Base-by-base conservation (phyloP, 2,888 invertebrate species). In the Halictus ligatus region DNA sequence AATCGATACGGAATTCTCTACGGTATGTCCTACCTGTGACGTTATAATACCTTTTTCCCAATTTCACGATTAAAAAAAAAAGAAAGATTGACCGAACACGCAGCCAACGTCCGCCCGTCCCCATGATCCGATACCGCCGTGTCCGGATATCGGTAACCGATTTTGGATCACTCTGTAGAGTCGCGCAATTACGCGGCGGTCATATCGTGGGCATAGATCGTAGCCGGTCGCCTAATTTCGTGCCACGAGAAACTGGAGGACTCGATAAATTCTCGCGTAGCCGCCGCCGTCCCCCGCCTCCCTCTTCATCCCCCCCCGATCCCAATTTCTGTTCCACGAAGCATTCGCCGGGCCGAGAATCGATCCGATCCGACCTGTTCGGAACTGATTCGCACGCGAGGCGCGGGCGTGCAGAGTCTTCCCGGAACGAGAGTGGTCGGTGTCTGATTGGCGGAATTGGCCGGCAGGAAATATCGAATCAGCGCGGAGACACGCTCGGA, bases 381-480 rank as follows among this genome's bases (percentile, higher is more conserved):
- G 29, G 15, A 35, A 35, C 64, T 35, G 64, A 13, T 71, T 46
- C 71, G 71, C 71, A n/a, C 43, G n/a, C 43, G 43, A 43, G 43
- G 43, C 13, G 40, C 69, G 69, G 69, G 18, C 69, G 69, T 40
- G 18, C 69, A 18, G 15, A 35, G 50, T 54, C 12, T 64, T 64
- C 60, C 50, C 69, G 29, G 69, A 40, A 58, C 46, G 43, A 72
- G 43, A 72, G 43, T 58, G 54, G 71, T 46, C 58, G 18, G 64
- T 3, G 67, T 54, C 40, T 21, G 69, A 71, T 78, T 25, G 78
- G n/a, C 78, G 78, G 58, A 78, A 76, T 46, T 54, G 54, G 50
- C 48, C 29, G 7, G 29, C 43, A 43, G 72, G 64, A 64, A 72
- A 72, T 35, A 58, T 80, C 40, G 54, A 80, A 72, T 71, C 69